Base-by-base conservation (phyloP, 2,113 vertebrate genomes). In the Poeciliopsis retropinna region DNA sequence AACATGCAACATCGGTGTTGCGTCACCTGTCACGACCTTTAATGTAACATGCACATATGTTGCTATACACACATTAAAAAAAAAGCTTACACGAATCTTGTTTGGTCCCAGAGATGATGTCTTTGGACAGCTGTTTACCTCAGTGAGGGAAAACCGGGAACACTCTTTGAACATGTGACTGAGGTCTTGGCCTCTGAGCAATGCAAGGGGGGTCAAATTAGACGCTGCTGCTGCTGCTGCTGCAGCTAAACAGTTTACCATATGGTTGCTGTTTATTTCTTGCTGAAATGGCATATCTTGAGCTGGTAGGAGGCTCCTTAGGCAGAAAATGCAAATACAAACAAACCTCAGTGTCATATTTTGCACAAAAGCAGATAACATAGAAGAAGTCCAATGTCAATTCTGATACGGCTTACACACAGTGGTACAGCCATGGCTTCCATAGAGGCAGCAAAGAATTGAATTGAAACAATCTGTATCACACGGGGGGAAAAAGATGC, bases 91-190 rank as follows among this genome's bases (percentile, higher is more conserved):
- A 80, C 65, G 72, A 67, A 82, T 90, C 54, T 83, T 72, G 11
- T 72, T 69, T 88, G 72, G 84, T 80, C 81, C 66, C 70, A 65
- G 25, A n/a, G 71, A 72, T 64, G 25, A 85, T 75, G 73, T 71
- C 54, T 84, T 72, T 65, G 64, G 39, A 64, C 85, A 82, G 70
- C 81, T 81, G 75, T 29, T 30, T 68, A 34, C 44, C 72, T 61
- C 72, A 31, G 31, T 31, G 29, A 7, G 61, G 60, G 64, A 68
- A 44, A 64, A 60, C 17, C 30, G 44, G 30, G 31, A 29, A 25
- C 12, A 7, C 51, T 27, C 37, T 64, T 60, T 17, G 5, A 64
- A 25, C 62, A 51, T 64, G 65, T 70, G 78, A 81, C 29, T 15
- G 19, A 64, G 31, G 63, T 57, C 27, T 14, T 64, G 41, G 30